A percentile compares a stretch with the other conserved stretches of the same genome.
Evolutionary conservation across 2,113 vertebrate genomes (phyloP).

Genomic region (Mesitornis unicolor): DNA sequence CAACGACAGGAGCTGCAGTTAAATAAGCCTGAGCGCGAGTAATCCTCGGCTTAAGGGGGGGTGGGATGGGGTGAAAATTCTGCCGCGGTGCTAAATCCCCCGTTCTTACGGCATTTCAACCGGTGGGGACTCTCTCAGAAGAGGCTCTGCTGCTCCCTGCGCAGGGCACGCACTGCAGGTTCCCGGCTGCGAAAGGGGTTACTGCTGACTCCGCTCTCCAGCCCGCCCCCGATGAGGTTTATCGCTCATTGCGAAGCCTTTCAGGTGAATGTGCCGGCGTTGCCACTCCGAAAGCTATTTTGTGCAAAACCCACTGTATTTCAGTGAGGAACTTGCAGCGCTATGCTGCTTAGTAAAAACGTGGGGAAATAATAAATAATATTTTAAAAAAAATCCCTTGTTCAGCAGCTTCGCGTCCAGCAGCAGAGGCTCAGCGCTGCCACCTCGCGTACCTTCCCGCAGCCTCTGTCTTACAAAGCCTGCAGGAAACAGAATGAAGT

Average conservation of each 20-base stretch:
- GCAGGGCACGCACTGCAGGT: neutral
- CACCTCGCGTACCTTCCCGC: slow-evolving; percentile 83
- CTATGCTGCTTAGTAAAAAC: neutral
- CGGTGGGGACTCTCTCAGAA: neutral
- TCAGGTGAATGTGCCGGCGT: neutral
- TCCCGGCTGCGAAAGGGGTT: too few relatives aligned
- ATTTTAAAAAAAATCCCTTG: neutral
- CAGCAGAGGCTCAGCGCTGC: slow-evolving; percentile 84
- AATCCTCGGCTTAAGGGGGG: neutral
- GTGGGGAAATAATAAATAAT: neutral
- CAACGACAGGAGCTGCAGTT: neutral
- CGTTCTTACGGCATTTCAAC: neutral
- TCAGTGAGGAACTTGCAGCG: neutral
- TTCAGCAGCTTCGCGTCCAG: neutral
- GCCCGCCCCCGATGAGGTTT: neutral
- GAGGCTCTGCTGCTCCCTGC: neutral
- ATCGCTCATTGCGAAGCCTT: neutral
- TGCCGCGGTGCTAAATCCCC: neutral
- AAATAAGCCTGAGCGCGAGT: neutral
- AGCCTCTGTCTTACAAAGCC: neutral
- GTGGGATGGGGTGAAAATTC: neutral
- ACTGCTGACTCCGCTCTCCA: too few relatives aligned
- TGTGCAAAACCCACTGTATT: neutral
- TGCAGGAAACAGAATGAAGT: neutral
- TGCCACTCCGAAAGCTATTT: neutral